Base-by-base conservation (phyloP, 2,113 vertebrate genomes). In the Orcinus orca region DNA sequence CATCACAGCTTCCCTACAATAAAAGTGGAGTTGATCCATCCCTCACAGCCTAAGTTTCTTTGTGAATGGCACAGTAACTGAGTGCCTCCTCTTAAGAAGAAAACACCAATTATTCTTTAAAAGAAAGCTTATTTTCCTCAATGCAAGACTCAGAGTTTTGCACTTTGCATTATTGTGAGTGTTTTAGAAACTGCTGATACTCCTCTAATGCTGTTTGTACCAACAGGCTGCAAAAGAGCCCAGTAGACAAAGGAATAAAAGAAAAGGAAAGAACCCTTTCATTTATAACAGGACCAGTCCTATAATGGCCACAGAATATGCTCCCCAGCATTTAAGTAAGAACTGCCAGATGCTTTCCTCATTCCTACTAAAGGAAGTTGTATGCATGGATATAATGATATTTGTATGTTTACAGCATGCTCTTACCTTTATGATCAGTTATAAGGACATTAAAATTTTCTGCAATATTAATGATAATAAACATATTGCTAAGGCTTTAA, bases 391-490 rank as follows among this genome's bases (percentile, higher is more conserved):
- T 41, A 86, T 33, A 67, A 44, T 63, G 79, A 92, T 77, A 70
- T 68, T 60, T 71, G 12, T 53, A 38, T 31, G 9, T 88, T 81
- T 70, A 90, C 1, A 90, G 36, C 41, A 92, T 89, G 90, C 63
- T 65, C 58, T 90, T 83, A 38, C 50, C 33, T 95, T 96, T 94
- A 81, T 81, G 76, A 88, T 47, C 14, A 81, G 85, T 95, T 74
- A 84, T 67, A 90, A 47, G 62, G 71, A 31, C n/a, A 77, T 71
- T 96, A 65, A 90, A 82, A 58, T 53, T 94, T 53, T 93, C 95
- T 95, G 14, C 5, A 88, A 20, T 88, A 93, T 90, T 97, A 90
- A 88, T 73, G 38, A 71, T 65, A 88, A 17, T 33, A 96, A 95
- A 85, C 71, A 95, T 62, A 87, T 82, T 68, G 31, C 18, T 84